These are phyloP conservation scores for Glareola pratincola DNA, from an alignment of 2,113 vertebrate species.

Conservation along the genomic window DNA sequence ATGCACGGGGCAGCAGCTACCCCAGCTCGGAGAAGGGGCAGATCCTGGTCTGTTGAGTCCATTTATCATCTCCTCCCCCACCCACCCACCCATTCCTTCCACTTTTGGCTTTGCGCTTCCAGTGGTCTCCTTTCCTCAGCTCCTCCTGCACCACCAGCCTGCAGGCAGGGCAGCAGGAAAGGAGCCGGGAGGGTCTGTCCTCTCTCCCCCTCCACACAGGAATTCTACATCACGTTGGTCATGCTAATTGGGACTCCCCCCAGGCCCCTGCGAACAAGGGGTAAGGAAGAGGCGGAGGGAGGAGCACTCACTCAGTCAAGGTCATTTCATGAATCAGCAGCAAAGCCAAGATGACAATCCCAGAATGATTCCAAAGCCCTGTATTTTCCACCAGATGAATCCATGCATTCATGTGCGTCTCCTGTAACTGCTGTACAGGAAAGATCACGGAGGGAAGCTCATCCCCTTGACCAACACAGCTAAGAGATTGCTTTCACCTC, in stretches of 20 bases:
- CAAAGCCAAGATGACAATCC: neutral
- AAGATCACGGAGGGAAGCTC: accelerated
- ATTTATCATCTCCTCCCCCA: neutral
- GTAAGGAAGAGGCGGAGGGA: neutral
- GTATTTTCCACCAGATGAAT: neutral
- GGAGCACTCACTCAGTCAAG: accelerated
- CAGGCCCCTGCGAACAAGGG: neutral
- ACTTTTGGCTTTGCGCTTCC: neutral
- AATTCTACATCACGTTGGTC: neutral
- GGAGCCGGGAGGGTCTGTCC: neutral
- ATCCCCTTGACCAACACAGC: neutral
- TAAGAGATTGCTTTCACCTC: neutral
- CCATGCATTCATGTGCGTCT: accelerated
- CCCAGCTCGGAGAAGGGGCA: neutral
- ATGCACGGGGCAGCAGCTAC: neutral
- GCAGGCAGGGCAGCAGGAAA: neutral
- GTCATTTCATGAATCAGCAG: neutral
- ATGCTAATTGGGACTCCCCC: neutral
- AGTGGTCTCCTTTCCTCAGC: neutral
- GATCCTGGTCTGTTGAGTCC: accelerated
- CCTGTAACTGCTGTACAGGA: neutral
- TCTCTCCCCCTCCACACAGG: neutral
- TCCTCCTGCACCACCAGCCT: neutral
- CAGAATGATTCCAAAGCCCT: neutral
- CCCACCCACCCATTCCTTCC: neutral